Evolutionary conservation across 1,140 invertebrate species (phyloP), one percentile per base, ranked within the genome.

Genomic region (Meloidogyne chitwoodi): DNA sequence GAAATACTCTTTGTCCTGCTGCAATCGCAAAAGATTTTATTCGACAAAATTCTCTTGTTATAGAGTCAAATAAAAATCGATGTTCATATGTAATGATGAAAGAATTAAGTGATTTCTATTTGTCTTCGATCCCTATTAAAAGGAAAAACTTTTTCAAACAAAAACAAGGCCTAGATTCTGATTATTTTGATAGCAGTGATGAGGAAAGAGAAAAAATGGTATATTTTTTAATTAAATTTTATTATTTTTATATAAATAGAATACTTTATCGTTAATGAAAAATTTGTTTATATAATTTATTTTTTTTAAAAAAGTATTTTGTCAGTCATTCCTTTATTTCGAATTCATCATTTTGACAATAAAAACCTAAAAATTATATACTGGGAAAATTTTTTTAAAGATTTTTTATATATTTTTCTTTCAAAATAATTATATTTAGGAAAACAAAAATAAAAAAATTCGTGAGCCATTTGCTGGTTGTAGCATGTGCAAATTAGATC

Each of bases 381-480:
- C n/a, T n/a, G n/a, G n/a, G n/a, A n/a, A n/a, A n/a, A n/a, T n/a
- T n/a, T n/a, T n/a, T n/a, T n/a, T n/a, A n/a, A n/a, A n/a, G n/a
- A n/a, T n/a, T n/a, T n/a, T n/a, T n/a, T n/a, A n/a, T n/a, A n/a
- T n/a, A n/a, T n/a, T n/a, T n/a, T n/a, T n/a, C n/a, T n/a, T n/a
- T n/a, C n/a, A n/a, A n/a, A n/a, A 11, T 38, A 38, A 38, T n/a
- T n/a, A 4, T 56, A 0, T 56, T 16, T n/a, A 73, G 71, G 56
- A 41, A 64, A 11, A 22, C 19, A 19, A 64, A 1, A 63, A 73
- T 24, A 61, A 64, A 27, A 61, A 34, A 12, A 31, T 73, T 61
- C 71, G 71, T 34, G 71, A 73, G 22, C 71, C 71, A 5, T 73
- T 73, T 64, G 27, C 48, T 24, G 71, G 71, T 16, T 73, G 71